phyloP scores from a whole-genome alignment of 2,113 vertebrate species.

The Azemiops feae region DNA sequence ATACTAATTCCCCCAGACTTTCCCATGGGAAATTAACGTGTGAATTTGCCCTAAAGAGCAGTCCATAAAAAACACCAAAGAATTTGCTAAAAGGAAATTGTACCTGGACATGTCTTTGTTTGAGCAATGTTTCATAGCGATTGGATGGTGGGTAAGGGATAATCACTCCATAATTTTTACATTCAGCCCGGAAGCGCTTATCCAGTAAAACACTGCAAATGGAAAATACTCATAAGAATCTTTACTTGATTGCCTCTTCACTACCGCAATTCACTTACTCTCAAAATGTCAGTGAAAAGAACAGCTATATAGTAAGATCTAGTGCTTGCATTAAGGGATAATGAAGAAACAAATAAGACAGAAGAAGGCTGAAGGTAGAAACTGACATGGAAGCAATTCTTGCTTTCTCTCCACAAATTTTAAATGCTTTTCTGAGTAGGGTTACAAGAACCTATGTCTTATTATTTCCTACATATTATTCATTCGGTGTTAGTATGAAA shows the following conservation, averaged over 20 bases:
- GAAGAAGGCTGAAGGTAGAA: neutral
- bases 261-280: neutral
- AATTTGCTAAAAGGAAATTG: neutral
- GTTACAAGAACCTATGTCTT: neutral
- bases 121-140: slow-evolving; percentile 96
- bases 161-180: slow-evolving; percentile 99
- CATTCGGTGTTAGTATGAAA: neutral
- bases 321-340: neutral
- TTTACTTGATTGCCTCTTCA: neutral
- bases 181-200: slow-evolving; percentile 97
- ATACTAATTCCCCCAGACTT: neutral
- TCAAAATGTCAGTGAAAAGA: neutral
- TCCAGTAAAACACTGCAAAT: slow-evolving; percentile 88
- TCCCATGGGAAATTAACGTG: neutral
- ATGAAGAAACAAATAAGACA: too few relatives aligned
- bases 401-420: neutral
- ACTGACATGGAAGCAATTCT: neutral
- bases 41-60: too few relatives aligned
- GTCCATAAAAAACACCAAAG: neutral
- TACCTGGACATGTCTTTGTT: slow-evolving; percentile 98
- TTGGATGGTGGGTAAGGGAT: slow-evolving; percentile 98
- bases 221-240: slow-evolving; percentile 22
- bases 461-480: too few relatives aligned
- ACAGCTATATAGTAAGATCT: neutral
- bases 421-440: neutral